phyloP scores from a whole-genome alignment of 2,113 vertebrate genomes.

The Heterocephalus glaber region DNA sequence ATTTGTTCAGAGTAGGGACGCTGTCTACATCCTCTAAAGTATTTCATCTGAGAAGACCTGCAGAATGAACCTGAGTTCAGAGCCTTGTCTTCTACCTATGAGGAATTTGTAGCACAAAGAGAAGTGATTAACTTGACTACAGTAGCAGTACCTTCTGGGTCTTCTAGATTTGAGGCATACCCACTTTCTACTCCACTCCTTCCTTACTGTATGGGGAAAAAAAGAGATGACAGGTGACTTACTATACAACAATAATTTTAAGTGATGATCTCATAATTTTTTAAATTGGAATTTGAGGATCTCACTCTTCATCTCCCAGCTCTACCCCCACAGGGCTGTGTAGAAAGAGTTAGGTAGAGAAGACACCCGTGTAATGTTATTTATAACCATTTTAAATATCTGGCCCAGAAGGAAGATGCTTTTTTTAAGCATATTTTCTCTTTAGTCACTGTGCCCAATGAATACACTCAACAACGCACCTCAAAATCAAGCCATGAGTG shows the following conservation, averaged over 20 bases:
- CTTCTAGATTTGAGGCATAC: background rate
- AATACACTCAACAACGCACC: background rate
- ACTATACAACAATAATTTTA: background rate
- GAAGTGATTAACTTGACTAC: background rate
- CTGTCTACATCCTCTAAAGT: background rate
- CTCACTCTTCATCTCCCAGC: background rate
- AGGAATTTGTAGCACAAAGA: background rate
- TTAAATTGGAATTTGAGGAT: background rate
- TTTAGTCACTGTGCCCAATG: background rate
- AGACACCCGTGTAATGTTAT: background rate
- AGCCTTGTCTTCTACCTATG: background rate
- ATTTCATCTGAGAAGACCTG: background rate
- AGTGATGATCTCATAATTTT: background rate
- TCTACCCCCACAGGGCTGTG: background rate
- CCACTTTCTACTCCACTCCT: background rate
- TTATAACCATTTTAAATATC: slow-evolving; percentile 49
- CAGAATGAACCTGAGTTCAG: background rate
- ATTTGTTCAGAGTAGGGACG: background rate
- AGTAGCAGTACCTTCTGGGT: background rate
- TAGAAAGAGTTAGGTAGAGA: background rate
- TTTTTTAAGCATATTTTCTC: slow-evolving; percentile 5
- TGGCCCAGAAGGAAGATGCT: slow-evolving; percentile 1
- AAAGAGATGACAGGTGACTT: background rate
- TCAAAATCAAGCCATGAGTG: background rate
- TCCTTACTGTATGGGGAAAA: background rate